Percentiles rank a stretch among this genome's conserved stretches.
Evolutionary conservation across 2,113 vertebrate genomes (phyloP).

Genomic region (Taurulus bubalis): DNA sequence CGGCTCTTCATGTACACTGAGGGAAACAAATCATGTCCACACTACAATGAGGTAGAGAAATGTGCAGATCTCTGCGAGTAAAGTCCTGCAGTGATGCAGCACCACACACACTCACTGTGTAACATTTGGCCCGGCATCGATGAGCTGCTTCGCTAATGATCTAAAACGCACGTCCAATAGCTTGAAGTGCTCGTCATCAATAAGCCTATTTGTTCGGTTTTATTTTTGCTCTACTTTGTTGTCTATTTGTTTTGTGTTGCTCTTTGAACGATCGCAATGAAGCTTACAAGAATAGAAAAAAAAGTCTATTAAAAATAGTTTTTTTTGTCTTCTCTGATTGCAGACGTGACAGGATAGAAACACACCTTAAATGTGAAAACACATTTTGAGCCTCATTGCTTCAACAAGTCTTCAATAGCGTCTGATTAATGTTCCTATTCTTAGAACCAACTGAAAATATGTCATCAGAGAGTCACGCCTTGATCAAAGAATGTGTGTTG

Average conservation of each 20-base stretch:
- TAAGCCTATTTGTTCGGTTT: not conserved
- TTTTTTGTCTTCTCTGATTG: not conserved
- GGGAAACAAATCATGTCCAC: not conserved
- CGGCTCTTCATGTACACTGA: not conserved
- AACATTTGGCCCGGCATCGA: constrained; percentile 1
- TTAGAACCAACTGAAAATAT: constrained; percentile 1
- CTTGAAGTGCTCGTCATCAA: not conserved
- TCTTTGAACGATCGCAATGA: not conserved
- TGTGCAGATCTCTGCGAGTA: constrained; percentile 21
- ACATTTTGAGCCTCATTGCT: not conserved
- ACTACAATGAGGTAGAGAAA: constrained; percentile 57
- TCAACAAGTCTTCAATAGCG: not conserved
- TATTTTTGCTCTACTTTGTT: not conserved
- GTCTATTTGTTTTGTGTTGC: not conserved
- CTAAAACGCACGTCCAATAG: not conserved
- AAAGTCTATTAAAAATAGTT: not conserved
- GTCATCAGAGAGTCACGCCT: not conserved
- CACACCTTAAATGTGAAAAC: not conserved
- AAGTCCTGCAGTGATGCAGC: not conserved
- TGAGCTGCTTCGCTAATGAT: not conserved
- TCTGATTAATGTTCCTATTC: not conserved
- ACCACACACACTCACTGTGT: not conserved
- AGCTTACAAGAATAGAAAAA: not conserved
- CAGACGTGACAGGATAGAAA: not conserved
- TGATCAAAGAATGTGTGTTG: not conserved